These are phyloP conservation scores for Redunca redunca DNA, from an alignment of 2,113 vertebrate genomes.

Conservation along the genomic window DNA sequence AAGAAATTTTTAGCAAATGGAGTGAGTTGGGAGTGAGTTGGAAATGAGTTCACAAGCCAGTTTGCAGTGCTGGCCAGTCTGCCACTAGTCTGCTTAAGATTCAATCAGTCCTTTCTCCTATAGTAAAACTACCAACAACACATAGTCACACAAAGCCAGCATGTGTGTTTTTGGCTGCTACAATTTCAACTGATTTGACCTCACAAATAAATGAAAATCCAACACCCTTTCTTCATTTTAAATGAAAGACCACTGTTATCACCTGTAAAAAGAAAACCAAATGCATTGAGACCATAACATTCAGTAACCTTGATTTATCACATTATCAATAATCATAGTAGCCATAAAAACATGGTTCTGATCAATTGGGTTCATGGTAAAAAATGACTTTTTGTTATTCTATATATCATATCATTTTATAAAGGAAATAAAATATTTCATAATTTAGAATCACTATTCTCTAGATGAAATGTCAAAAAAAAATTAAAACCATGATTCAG, in stretches of 20 bases:
- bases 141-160: neutral
- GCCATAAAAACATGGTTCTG: slow-evolving; percentile 58
- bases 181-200: neutral
- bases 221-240: neutral
- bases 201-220: neutral
- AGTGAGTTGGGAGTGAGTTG: neutral
- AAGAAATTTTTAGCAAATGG: neutral
- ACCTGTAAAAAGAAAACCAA: slow-evolving; percentile 34
- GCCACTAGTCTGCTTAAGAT: neutral
- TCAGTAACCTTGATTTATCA: slow-evolving; percentile 51
- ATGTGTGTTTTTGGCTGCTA: neutral
- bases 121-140: neutral
- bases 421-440: neutral
- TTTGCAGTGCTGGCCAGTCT: neutral
- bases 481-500: neutral
- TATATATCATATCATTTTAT: neutral
- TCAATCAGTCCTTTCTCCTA: neutral
- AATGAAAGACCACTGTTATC: neutral
- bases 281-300: neutral
- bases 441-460: neutral
- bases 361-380: slow-evolving; percentile 58
- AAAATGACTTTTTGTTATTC: slow-evolving; percentile 13
- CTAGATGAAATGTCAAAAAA: neutral
- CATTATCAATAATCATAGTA: slow-evolving; percentile 60
- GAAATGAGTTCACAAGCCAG: neutral